Conservation (phyloP, 2,797 vertebrate genomes). For the Decapterus maruadsi region DNA sequence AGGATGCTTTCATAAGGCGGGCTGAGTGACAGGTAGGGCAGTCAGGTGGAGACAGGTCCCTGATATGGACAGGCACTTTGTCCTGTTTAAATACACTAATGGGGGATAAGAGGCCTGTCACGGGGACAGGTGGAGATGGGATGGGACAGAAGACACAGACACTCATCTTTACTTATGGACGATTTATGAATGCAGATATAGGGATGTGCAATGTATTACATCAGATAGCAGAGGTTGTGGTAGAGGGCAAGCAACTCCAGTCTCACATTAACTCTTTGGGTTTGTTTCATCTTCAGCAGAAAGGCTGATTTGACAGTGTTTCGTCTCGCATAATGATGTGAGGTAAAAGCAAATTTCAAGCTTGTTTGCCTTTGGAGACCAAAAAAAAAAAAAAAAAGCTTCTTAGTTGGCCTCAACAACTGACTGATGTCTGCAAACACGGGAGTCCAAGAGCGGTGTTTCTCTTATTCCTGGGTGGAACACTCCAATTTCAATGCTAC, state of each 20-base stretch:
- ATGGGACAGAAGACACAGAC: slow-evolving; percentile 76
- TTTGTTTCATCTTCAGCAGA: slow-evolving; percentile 38
- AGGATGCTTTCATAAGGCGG: slow-evolving; percentile 78
- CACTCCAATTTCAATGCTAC: slow-evolving; percentile 78
- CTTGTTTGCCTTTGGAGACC: slow-evolving; percentile 24
- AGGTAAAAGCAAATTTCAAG: slow-evolving; percentile 22
- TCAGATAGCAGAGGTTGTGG: slow-evolving; percentile 58
- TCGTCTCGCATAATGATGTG: slow-evolving; percentile 30
- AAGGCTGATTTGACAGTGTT: slow-evolving; percentile 23
- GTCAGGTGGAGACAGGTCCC: slow-evolving; percentile 64
- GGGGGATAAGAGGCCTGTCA: slow-evolving; percentile 81
- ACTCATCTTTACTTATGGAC: slow-evolving; percentile 49
- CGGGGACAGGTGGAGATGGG: slow-evolving; percentile 69
- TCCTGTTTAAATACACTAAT: slow-evolving; percentile 86
- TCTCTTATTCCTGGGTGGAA: slow-evolving; percentile 64
- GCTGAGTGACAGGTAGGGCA: slow-evolving; percentile 76
- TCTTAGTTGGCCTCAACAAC: slow-evolving; percentile 36
- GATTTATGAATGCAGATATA: slow-evolving; percentile 49
- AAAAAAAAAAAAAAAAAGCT: slow-evolving; percentile 22
- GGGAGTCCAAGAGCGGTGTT: slow-evolving; percentile 56
- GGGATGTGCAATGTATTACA: slow-evolving; percentile 59
- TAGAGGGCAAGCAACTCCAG: slow-evolving; percentile 33
- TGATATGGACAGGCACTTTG: slow-evolving; percentile 83
- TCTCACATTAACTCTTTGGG: slow-evolving; percentile 20
- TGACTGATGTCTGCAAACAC: slow-evolving; percentile 61